A percentile compares a stretch with the other conserved stretches of the same genome.
Conservation (phyloP, 92 coral and sea anemone species). For the Palythoa caribaeorum region DNA sequence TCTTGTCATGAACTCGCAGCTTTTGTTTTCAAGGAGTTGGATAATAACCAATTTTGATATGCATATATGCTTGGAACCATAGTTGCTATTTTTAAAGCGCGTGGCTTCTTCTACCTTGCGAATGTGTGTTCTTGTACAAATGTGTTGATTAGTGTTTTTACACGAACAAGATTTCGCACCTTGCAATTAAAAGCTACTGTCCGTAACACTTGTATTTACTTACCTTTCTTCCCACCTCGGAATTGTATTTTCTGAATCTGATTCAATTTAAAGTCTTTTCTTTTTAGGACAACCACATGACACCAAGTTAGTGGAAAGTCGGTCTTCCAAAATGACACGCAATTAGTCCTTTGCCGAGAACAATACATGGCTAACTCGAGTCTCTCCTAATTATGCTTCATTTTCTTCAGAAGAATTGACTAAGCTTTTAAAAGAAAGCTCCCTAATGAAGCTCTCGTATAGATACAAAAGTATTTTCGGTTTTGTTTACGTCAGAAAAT, state of each 20-base stretch:
- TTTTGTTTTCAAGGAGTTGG: not conserved
- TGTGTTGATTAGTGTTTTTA: conserved; percentile 23
- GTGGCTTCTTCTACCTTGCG: not conserved
- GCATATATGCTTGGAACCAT: not conserved
- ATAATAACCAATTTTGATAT: not conserved
- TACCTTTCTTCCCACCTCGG: conserved; percentile 4
- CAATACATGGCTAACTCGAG: conserved; percentile 57
- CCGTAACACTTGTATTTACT: conserved; percentile 18
- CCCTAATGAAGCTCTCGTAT: conserved; percentile 67
- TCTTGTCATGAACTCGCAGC: too few relatives aligned
- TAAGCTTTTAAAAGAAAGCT: conserved; percentile 51
- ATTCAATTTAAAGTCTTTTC: conserved; percentile 39
- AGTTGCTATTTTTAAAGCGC: not conserved
- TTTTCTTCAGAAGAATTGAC: conserved; percentile 67
- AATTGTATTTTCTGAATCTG: conserved; percentile 4
- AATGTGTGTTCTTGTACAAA: conserved; percentile 1
- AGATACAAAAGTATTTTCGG: conserved; percentile 65
- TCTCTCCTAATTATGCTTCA: conserved; percentile 69
- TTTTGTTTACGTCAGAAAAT: conserved; percentile 51
- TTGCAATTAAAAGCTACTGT: conserved; percentile 55
- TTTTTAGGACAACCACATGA: conserved; percentile 11
- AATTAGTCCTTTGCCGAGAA: conserved; percentile 38
- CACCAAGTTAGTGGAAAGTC: not conserved
- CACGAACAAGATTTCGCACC: conserved; percentile 40
- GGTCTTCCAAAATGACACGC: conserved; percentile 23